Percentiles rank a stretch among this genome's conserved stretches.
Conservation (phyloP, 2,888 invertebrate species). For the Meandrusa payeni region DNA sequence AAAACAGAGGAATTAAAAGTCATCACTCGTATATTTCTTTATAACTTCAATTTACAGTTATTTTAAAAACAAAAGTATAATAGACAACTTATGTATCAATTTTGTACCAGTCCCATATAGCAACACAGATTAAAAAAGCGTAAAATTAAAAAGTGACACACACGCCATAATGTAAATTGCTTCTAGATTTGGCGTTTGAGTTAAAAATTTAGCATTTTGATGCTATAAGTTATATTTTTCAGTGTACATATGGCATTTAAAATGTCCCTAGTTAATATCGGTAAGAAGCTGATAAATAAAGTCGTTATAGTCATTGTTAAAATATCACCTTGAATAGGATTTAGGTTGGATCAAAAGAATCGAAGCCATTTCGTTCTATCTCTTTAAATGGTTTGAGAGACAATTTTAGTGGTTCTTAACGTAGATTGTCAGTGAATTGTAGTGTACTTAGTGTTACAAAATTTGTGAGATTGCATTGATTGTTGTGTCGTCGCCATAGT, state of each 20-base stretch:
- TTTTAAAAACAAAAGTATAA: too few species aligned
- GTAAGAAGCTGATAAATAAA: conserved; percentile 54
- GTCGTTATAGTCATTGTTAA: conserved; percentile 35
- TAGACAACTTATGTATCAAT: too few species aligned
- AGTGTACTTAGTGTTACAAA: conserved; percentile 35
- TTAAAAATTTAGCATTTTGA: conserved; percentile 65
- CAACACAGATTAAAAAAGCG: conserved; percentile 54
- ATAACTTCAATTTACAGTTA: too few species aligned
- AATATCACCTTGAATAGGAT: conserved; percentile 47
- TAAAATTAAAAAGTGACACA: conserved; percentile 72
- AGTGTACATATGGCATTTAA: conserved; percentile 63
- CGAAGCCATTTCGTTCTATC: conserved; percentile 74
- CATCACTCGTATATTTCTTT: too few species aligned
- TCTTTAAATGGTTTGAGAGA: conserved; percentile 50
- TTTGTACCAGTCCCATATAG: conserved; percentile 29
- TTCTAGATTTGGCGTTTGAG: conserved; percentile 76
- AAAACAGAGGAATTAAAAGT: too few species aligned
- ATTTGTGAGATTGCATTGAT: conserved; percentile 46
- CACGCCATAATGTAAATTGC: conserved; percentile 81
- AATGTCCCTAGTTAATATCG: conserved; percentile 70
- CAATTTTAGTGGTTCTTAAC: conserved; percentile 37
- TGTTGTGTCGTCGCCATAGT: conserved; percentile 66
- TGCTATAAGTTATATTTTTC: conserved; percentile 54
- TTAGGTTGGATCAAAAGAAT: conserved; percentile 72
- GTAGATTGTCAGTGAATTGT: conserved; percentile 26